Base-by-base conservation (phyloP, 2,113 vertebrate species). In the Xyrauchen texanus region DNA sequence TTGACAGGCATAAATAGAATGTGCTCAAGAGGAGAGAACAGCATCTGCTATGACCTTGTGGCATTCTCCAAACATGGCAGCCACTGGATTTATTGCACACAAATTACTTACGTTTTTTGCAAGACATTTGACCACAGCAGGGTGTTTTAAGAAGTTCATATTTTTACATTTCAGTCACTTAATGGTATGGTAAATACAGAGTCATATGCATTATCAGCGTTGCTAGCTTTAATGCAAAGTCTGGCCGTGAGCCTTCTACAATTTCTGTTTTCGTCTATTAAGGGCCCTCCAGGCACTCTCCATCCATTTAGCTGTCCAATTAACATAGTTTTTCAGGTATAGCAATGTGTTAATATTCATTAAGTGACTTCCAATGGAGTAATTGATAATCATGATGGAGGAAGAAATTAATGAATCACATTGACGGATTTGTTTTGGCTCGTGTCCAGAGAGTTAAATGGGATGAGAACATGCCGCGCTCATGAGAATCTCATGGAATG, bases 11-110 rank as follows among this genome's bases (percentile, higher is more conserved):
- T 76, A 16, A 72, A 82, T 80, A 67, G 46, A 16, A 58, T 6
- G 34, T 7, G 21, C 64, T 57, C 57, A 52, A 8, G n/a, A 68
- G 47, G 68, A 8, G 68, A 70, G 64, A 75, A 47, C 44, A 8
- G 69, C 79, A 71, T 82, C 61, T 78, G n/a, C 76, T 71, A 16
- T 77, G 80, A 81, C 72, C 82, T 74, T 44, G 13, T 64, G 69
- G 63, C 46, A 67, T 81, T 61, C 65, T 21, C 52, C 67, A 76
- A 81, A 78, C 52, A 73, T 44, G 55, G 68, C 72, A 71, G 49
- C 55, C n/a, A 3, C 15, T 49, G 65, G 75, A 76, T 81, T 78
- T 76, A 53, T 71, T 66, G 60, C 42, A 75, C 77, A 62, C 4
- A 15, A 60, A 62, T 51, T 34, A 57, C 73, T 55, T 6, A 44